phyloP scores from a whole-genome alignment of 2,797 vertebrate genomes.

The Acrocephalus scirpaceus region DNA sequence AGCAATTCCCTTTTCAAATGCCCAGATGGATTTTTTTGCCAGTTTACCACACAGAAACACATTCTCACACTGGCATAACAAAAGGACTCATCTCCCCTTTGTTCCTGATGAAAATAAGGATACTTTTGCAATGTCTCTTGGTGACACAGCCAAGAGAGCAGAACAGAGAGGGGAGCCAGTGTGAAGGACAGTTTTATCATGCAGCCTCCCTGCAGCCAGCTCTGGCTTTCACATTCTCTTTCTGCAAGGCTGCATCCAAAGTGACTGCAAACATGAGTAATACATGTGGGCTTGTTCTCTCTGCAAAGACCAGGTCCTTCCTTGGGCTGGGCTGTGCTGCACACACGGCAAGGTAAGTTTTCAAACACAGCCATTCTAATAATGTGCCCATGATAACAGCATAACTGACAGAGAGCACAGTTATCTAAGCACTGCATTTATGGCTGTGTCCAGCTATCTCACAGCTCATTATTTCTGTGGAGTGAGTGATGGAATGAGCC shows the following conservation, averaged over 20 bases:
- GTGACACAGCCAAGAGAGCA: not conserved
- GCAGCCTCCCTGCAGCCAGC: not conserved
- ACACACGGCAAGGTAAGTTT: not conserved
- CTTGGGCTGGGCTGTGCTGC: not conserved
- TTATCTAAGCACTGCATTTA: not conserved
- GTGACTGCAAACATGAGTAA: not conserved
- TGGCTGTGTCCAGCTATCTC: not conserved
- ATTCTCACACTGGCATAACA: not conserved
- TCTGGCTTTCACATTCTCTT: not conserved
- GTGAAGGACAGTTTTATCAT: not conserved
- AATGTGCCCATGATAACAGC: accelerated
- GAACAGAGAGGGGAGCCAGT: not conserved
- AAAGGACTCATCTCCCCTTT: not conserved
- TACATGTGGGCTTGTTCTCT: not conserved
- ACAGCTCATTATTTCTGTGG: not conserved
- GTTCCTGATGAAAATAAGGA: not conserved
- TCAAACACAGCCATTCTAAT: not conserved
- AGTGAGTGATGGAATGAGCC: not conserved
- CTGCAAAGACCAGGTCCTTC: not conserved
- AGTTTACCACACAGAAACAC: not conserved
- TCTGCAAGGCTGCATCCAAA: not conserved
- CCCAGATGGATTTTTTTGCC: not conserved
- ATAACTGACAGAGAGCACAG: not conserved
- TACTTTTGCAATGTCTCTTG: not conserved
- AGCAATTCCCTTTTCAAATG: not conserved